Conservation (phyloP, 2,113 vertebrate genomes). For the Chinchilla lanigera region DNA sequence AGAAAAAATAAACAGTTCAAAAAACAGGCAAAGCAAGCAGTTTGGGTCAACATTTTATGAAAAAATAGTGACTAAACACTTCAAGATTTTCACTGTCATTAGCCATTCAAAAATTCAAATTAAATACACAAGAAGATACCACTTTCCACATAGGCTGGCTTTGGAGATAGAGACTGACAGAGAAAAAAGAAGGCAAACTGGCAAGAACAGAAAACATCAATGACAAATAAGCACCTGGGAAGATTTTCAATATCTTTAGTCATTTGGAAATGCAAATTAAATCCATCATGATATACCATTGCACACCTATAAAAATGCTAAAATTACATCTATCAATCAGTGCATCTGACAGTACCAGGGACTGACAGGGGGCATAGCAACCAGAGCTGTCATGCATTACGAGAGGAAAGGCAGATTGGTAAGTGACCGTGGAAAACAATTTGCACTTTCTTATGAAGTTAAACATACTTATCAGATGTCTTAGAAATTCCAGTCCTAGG, state of each 20-base stretch:
- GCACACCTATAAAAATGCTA: neutral
- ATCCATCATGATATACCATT: neutral
- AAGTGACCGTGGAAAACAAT: neutral
- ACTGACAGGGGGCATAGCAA: too few relatives aligned
- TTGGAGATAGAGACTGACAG: neutral
- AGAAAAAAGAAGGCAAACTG: neutral
- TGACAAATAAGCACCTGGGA: neutral
- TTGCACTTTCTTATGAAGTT: neutral
- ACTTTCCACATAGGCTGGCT: neutral
- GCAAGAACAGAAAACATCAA: neutral
- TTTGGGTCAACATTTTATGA: slow-evolving; percentile 12
- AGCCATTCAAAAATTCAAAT: slow-evolving; percentile 39
- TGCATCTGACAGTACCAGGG: neutral
- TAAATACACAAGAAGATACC: neutral
- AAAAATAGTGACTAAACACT: neutral
- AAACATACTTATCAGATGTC: neutral
- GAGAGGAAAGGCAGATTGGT: neutral
- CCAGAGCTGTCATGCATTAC: neutral
- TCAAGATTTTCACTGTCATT: neutral
- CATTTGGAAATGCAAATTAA: neutral
- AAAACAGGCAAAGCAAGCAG: neutral
- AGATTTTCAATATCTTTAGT: neutral
- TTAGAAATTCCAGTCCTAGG: neutral
- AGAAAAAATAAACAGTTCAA: neutral
- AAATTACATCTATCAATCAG: neutral